These are phyloP conservation scores for Acrobasis consociella DNA, from an alignment of 2,888 invertebrate species.

Conservation along the genomic window DNA sequence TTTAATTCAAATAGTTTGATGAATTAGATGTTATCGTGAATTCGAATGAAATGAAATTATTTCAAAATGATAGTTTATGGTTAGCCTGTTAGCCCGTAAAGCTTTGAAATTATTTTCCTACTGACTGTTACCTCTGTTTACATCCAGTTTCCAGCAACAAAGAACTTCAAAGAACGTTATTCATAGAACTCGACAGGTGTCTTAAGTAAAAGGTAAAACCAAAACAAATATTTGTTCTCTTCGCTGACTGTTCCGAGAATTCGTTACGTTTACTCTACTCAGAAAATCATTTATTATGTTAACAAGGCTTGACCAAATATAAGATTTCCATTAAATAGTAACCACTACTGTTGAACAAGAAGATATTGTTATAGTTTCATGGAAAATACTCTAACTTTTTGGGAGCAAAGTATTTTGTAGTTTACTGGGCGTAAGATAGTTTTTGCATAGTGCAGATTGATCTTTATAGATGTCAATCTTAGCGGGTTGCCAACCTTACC, in stretches of 20 bases:
- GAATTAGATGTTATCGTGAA: not conserved
- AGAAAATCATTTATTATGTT: not conserved
- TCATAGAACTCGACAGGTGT: constrained; percentile 7
- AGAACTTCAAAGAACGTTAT: constrained; percentile 8
- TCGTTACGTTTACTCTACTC: not conserved
- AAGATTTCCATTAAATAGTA: no score
- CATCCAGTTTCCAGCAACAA: not conserved
- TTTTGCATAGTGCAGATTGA: no score
- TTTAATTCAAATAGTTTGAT: no score
- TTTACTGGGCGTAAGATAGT: no score
- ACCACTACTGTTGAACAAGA: no score
- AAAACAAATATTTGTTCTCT: constrained; percentile 4
- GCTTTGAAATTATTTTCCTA: not conserved
- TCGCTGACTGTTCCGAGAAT: not conserved
- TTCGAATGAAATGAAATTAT: no score
- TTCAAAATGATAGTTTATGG: no score
- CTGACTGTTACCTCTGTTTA: not conserved
- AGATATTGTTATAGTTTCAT: no score
- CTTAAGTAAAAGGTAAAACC: not conserved
- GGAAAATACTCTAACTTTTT: no score
- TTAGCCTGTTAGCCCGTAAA: not conserved
- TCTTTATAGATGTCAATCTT: no score
- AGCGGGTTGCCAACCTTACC: no score
- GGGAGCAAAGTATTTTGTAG: no score
- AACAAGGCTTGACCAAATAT: not conserved